A percentile compares a stretch with the other conserved stretches of the same genome.
phyloP scores from a whole-genome alignment of 92 coral and sea anemone genomes.

The Phymanthus crucifer region DNA sequence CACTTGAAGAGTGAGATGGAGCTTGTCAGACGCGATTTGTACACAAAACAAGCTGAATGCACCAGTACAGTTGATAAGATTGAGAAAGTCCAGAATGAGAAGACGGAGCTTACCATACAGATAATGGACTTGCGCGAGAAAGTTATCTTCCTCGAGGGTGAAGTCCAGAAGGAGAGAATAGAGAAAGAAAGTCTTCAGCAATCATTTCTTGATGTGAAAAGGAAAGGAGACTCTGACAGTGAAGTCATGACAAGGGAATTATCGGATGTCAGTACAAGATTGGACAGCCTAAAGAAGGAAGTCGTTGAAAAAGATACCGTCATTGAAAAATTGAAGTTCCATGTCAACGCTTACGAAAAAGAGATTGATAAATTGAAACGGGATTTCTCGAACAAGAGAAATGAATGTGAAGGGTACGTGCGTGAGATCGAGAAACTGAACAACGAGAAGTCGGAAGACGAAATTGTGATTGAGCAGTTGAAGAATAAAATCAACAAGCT shows the following conservation, averaged over 20 bases:
- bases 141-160: conserved; percentile 72
- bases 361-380: conserved; percentile 78
- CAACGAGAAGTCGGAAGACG: conserved; percentile 76
- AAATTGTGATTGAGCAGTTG: conserved; percentile 62
- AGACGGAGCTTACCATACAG: conserved; percentile 87
- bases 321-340: conserved; percentile 79
- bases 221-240: conserved; percentile 70
- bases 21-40: conserved; percentile 71
- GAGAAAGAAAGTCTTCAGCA: conserved; percentile 57
- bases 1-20: conserved; percentile 76
- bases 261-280: conserved; percentile 64
- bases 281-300: conserved; percentile 75
- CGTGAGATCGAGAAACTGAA: conserved; percentile 66
- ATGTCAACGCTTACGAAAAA: conserved; percentile 69
- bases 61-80: conserved; percentile 67
- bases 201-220: conserved; percentile 46
- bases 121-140: conserved; percentile 83
- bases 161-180: conserved; percentile 63
- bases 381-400: conserved; percentile 76
- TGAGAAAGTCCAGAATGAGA: conserved; percentile 77
- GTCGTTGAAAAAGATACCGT: conserved; percentile 78
- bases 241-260: conserved; percentile 63
- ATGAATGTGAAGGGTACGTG: conserved; percentile 58
- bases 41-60: conserved; percentile 81
- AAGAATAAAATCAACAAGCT: conserved; percentile 70